These are phyloP conservation scores for Cricetomys ansorgei DNA, from an alignment of 2,113 vertebrate genomes.

Conservation along the genomic window DNA sequence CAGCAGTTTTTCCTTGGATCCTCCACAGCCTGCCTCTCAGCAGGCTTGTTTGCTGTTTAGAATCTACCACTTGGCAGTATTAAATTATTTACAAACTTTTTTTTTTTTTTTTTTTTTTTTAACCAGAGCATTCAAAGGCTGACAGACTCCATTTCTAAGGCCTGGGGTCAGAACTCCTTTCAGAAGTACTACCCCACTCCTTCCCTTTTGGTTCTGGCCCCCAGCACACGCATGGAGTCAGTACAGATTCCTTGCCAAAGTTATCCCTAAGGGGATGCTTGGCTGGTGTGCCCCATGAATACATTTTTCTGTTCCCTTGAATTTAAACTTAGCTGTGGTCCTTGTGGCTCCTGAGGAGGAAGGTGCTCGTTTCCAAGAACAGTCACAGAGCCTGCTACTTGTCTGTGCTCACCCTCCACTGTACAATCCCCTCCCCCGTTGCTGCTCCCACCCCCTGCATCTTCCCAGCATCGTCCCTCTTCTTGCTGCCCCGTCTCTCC, in stretches of 20 bases:
- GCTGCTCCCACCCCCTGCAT: rapidly evolving
- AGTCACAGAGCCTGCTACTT: rapidly evolving
- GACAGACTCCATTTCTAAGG: slow-evolving; percentile 3
- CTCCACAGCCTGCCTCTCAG: not conserved
- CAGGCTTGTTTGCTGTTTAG: not conserved
- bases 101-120: not conserved
- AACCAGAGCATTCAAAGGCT: not conserved
- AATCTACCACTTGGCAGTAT: not conserved
- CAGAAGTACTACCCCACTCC: not conserved
- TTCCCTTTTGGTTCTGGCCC: not conserved
- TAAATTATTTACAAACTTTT: slow-evolving; percentile 61
- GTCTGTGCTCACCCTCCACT: rapidly evolving
- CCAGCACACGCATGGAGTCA: not conserved
- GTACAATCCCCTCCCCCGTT: rapidly evolving
- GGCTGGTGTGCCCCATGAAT: not conserved
- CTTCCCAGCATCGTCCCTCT: not conserved
- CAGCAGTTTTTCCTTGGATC: not conserved
- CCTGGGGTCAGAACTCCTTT: slow-evolving; percentile 55
- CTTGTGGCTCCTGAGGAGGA: not conserved
- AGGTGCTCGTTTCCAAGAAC: not conserved
- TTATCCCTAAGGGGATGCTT: not conserved
- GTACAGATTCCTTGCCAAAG: slow-evolving; percentile 11
- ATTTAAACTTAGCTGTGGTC: not conserved
- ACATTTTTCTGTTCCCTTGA: not conserved
- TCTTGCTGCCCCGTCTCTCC: not conserved